These are phyloP conservation scores for Laupala kohalensis DNA, from an alignment of 1,140 invertebrate species.

Conservation along the genomic window DNA sequence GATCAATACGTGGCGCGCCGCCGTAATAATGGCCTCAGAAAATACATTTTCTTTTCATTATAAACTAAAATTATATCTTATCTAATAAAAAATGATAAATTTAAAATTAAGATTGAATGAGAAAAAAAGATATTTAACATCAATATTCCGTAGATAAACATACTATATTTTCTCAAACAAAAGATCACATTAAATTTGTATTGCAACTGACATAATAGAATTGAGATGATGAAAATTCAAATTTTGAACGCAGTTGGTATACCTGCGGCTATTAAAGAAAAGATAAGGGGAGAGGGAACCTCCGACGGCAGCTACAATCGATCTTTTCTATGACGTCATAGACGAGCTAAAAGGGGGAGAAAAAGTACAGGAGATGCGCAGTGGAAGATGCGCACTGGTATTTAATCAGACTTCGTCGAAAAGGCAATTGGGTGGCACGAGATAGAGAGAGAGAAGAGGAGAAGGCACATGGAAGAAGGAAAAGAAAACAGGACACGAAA, in stretches of 20 bases:
- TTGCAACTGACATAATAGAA: no score
- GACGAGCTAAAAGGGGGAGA: conserved; percentile 13
- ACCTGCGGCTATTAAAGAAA: conserved; percentile 7
- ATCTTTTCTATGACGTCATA: conserved; percentile 20
- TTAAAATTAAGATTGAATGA: no score
- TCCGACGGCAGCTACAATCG: conserved; percentile 18
- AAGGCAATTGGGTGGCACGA: background rate
- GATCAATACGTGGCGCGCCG: no score
- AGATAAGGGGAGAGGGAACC: conserved; percentile 6
- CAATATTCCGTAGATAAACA: no score
- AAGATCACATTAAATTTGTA: no score
- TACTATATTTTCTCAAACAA: no score
- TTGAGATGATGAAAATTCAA: background rate
- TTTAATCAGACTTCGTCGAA: conserved; percentile 6
- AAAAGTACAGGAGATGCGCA: conserved; percentile 6
- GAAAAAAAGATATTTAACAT: no score
- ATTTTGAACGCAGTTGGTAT: background rate
- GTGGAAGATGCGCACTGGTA: conserved; percentile 1
- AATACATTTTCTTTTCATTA: no score
- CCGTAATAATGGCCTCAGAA: no score
- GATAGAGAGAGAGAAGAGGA: background rate
- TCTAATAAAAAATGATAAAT: no score
- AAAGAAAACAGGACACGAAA: background rate
- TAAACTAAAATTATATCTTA: no score
- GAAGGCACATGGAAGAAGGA: background rate